Evolutionary conservation across 2,888 invertebrate species (phyloP), one percentile per base, ranked within the genome.

Genomic region (Itoplectis maculator): DNA sequence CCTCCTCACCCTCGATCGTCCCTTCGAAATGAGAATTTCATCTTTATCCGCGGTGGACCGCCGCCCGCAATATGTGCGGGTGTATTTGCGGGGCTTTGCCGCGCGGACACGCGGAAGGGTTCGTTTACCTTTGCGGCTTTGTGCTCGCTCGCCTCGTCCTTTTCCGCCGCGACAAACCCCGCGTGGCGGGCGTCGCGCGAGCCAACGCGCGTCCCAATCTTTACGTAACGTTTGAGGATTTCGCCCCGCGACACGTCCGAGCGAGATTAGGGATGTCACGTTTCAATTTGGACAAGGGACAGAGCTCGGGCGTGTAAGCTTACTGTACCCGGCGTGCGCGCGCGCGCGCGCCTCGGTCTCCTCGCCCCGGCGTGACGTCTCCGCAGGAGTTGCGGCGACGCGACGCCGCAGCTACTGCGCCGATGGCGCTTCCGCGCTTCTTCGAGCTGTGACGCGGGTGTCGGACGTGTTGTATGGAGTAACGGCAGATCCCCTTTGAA

Each of bases 141-240:
- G 61, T 61, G 37, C n/a, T n/a, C n/a, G n/a, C n/a, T n/a, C 37
- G 15, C 3, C 29, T 2, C 37, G 15, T 61, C 37, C 61, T 37
- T 61, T 61, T 37, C 37, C n/a, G n/a, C 37, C 47, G 61, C 37
- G 37, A 61, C 61, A 61, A 61, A 6, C n/a, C n/a, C n/a, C n/a
- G n/a, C n/a, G n/a, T n/a, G n/a, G n/a, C n/a, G n/a, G n/a, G n/a
- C n/a, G n/a, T n/a, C n/a, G n/a, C 37, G 37, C 61, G 40, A 35
- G n/a, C 35, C n/a, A 59, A 7, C 35, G 8, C 35, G 11, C 7
- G 37, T n/a, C n/a, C 15, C 61, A 61, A 61, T 61, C 61, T 61
- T 61, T 61, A 18, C 18, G 61, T 61, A 61, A 61, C 61, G 61
- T 61, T 61, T 61, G 61, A 61, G 37, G 61, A 61, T 61, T 61